Evolutionary conservation across 2,888 invertebrate genomes (phyloP).

Genomic region (Hyppa rectilinea): DNA sequence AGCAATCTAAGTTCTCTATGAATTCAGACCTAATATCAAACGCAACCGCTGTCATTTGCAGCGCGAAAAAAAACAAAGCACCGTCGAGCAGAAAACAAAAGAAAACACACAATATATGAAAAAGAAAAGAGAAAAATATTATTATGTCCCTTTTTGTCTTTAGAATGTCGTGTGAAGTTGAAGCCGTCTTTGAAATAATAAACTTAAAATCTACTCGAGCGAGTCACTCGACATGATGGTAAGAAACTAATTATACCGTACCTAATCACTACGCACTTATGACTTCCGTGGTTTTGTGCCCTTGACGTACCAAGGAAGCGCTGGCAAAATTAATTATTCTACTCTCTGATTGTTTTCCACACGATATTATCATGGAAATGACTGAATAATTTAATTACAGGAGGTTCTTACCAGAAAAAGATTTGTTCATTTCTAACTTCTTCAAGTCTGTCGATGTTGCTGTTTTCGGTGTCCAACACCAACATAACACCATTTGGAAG

Average conservation of each 20-base stretch:
- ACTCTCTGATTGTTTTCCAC: constrained; percentile 32
- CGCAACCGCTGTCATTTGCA: constrained; percentile 34
- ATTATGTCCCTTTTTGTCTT: constrained; percentile 1
- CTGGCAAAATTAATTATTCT: constrained; percentile 48
- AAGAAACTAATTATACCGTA: constrained; percentile 35
- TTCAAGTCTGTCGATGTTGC: constrained; percentile 81
- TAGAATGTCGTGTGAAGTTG: background rate
- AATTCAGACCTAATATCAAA: constrained; percentile 15
- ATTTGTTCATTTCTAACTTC: constrained; percentile 86
- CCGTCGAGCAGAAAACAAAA: constrained; percentile 14
- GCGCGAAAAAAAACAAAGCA: constrained; percentile 14
- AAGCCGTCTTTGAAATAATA: constrained; percentile 26
- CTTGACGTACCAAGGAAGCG: constrained; percentile 33
- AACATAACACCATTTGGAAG: constrained; percentile 92
- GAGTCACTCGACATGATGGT: constrained; percentile 1
- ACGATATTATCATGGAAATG: constrained; percentile 25
- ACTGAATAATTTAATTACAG: constrained; percentile 16
- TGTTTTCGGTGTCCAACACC: constrained; percentile 85
- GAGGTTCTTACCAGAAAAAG: constrained; percentile 82
- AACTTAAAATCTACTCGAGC: constrained; percentile 6
- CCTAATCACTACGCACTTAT: constrained; percentile 12
- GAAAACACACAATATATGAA: background rate
- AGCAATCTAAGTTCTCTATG: constrained; percentile 14
- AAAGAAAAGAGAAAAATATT: background rate
- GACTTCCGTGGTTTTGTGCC: constrained; percentile 15